A percentile compares a stretch with the other conserved stretches of the same genome.
Conservation (phyloP, 1,140 invertebrate genomes). For the Drosophila quadrilineata region DNA sequence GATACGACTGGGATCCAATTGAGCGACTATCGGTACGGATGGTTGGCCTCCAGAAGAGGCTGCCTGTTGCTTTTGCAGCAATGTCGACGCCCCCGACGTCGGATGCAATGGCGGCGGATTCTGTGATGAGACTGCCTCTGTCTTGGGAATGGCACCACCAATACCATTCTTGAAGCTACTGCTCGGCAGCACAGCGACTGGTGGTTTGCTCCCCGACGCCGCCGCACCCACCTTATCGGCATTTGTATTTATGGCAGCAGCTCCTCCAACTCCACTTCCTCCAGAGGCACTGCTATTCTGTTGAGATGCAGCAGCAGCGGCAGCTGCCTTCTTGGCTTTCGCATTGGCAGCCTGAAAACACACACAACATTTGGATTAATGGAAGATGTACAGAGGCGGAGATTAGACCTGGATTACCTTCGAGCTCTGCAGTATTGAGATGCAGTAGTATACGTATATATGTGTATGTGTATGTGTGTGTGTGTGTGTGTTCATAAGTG, state of each 20-base stretch:
- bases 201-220: constrained; percentile 25
- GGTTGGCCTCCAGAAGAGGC: constrained; percentile 41
- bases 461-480: constrained; percentile 5
- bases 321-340: constrained; percentile 79
- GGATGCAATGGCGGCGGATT: constrained; percentile 75
- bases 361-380: neutral
- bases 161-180: constrained; percentile 56
- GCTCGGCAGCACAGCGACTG: constrained; percentile 16
- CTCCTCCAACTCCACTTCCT: too few species aligned
- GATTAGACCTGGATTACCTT: constrained; percentile 56
- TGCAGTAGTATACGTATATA: constrained; percentile 13
- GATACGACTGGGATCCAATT: constrained; percentile 80
- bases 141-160: constrained; percentile 54
- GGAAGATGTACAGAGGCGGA: neutral
- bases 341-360: constrained; percentile 67
- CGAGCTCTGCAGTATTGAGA: constrained; percentile 53
- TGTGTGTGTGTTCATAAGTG: constrained; percentile 8
- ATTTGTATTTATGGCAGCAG: constrained; percentile 9
- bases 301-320: constrained; percentile 64
- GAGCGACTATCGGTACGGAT: constrained; percentile 80
- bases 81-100: constrained; percentile 41
- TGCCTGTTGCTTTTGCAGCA: constrained; percentile 74
- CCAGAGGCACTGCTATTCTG: constrained; percentile 34
- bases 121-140: constrained; percentile 76
- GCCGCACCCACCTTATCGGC: constrained; percentile 8